Conservation (phyloP, 2,797 vertebrate genomes). For the Poecilia velifera region DNA sequence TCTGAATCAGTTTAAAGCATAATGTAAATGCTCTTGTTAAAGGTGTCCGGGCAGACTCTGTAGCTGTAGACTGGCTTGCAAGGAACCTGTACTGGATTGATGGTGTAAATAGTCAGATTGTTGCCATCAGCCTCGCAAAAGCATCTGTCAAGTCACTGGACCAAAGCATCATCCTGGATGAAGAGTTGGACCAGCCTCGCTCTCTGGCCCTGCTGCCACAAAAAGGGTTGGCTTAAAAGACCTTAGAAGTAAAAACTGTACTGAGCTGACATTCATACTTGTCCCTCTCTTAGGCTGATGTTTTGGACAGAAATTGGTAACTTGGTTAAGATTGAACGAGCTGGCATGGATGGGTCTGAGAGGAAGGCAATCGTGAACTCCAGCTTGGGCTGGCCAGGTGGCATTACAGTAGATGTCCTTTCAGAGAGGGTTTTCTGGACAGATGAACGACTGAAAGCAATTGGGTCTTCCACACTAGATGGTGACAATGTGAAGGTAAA, state of each 20-base stretch:
- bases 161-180: conserved; percentile 83
- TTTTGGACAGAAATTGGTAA: conserved; percentile 91
- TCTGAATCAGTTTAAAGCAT: background rate
- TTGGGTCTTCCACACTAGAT: conserved; percentile 87
- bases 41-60: conserved; percentile 87
- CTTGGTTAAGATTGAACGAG: conserved; percentile 85
- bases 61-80: conserved; percentile 92
- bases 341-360: conserved; percentile 90
- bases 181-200: conserved; percentile 84
- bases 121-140: conserved; percentile 78
- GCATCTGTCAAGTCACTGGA: conserved; percentile 68
- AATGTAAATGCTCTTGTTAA: conserved; percentile 18
- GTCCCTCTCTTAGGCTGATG: conserved; percentile 81
- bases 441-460: conserved; percentile 85
- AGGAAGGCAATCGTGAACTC: conserved; percentile 78
- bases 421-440: conserved; percentile 90
- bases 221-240: conserved; percentile 81
- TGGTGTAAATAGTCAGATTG: conserved; percentile 81
- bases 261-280: background rate
- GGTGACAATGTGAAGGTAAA: conserved; percentile 83
- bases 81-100: conserved; percentile 94
- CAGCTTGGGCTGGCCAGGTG: conserved; percentile 88
- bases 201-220: conserved; percentile 87
- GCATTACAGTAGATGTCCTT: conserved; percentile 85
- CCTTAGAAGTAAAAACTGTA: background rate